These are phyloP conservation scores for Thaumatotibia leucotreta DNA, from an alignment of 1,140 invertebrate species.

Conservation along the genomic window DNA sequence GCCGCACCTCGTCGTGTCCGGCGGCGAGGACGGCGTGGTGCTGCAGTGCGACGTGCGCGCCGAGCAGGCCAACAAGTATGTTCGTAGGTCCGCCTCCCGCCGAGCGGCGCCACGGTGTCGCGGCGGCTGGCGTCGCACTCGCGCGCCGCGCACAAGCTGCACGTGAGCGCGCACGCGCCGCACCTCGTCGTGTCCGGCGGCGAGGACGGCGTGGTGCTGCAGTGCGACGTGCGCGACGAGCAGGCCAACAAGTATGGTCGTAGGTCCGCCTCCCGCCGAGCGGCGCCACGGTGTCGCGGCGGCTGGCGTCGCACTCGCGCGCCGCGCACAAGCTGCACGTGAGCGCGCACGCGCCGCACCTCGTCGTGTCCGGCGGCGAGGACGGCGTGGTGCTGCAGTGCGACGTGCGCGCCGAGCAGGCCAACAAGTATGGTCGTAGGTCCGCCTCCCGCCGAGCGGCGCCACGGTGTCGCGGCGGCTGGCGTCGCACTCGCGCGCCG, in stretches of 20 bases:
- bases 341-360: constrained; percentile 84
- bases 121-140: constrained; percentile 73
- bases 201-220: constrained; percentile 90
- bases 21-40: constrained; percentile 92
- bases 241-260: constrained; percentile 28
- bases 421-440: constrained; percentile 26
- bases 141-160: constrained; percentile 84
- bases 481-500: constrained; percentile 57
- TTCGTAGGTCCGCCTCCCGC: neutral
- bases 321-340: constrained; percentile 87
- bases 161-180: constrained; percentile 84
- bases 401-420: constrained; percentile 84
- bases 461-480: constrained; percentile 67
- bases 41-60: constrained; percentile 89
- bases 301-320: constrained; percentile 70
- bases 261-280: constrained; percentile 14
- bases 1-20: constrained; percentile 88
- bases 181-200: constrained; percentile 90
- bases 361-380: constrained; percentile 91
- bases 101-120: constrained; percentile 61
- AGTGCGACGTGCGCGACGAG: constrained; percentile 87
- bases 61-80: constrained; percentile 48
- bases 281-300: constrained; percentile 56
- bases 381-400: constrained; percentile 89
- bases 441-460: constrained; percentile 49